Evolutionary conservation across 2,113 vertebrate genomes (phyloP).

Genomic region (Caretta caretta): DNA sequence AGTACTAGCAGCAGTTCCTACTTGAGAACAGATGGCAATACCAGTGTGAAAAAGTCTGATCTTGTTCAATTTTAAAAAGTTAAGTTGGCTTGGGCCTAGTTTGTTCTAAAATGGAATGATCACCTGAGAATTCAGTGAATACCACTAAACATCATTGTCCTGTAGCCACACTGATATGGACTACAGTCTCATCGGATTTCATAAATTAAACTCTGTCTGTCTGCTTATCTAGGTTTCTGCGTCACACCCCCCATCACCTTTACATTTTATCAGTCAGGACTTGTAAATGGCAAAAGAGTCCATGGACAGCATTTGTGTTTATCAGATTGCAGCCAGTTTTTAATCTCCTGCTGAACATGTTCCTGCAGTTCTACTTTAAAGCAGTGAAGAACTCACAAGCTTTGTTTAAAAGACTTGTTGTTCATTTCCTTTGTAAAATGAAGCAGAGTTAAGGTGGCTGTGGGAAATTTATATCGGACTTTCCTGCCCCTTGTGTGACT

Average conservation of each 20-base stretch:
- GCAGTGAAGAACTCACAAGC: too few relatives aligned
- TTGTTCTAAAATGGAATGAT: not conserved
- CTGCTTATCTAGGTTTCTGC: not conserved
- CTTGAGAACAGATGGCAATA: not conserved
- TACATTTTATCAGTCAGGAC: not conserved
- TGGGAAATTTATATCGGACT: not conserved
- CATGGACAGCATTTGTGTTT: not conserved
- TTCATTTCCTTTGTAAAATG: not conserved
- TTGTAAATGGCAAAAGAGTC: not conserved
- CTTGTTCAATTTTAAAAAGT: not conserved
- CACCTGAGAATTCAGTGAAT: not conserved
- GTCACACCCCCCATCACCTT: not conserved
- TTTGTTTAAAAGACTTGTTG: not conserved
- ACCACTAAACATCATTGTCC: not conserved
- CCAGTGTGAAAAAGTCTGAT: not conserved
- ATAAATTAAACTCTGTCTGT: not conserved
- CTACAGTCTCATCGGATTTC: not conserved
- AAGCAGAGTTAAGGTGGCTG: not conserved
- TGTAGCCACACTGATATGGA: not conserved
- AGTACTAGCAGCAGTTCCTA: not conserved
- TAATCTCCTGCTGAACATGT: not conserved
- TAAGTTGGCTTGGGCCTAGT: not conserved
- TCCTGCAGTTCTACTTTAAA: not conserved
- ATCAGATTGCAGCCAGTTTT: not conserved
- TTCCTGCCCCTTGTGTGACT: not conserved